Conservation (phyloP, 2,113 vertebrate species). For the Aldabrachelys gigantea region DNA sequence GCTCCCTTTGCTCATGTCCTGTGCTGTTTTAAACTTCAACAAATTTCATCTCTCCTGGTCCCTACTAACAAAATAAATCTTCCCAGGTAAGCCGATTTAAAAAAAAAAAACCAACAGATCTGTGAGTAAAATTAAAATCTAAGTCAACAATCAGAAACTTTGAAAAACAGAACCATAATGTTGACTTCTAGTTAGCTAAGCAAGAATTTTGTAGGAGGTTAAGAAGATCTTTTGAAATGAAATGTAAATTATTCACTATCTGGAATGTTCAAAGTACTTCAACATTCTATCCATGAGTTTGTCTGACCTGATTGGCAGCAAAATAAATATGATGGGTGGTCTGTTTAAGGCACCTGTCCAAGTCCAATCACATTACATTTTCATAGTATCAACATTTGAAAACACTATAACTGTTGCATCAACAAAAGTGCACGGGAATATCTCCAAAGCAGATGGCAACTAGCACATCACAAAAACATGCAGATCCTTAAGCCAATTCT, state of each 20-base stretch:
- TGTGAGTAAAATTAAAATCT: neutral
- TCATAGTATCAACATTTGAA: constrained; percentile 70
- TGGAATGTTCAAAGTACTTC: constrained; percentile 56
- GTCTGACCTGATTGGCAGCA: constrained; percentile 69
- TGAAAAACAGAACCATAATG: constrained; percentile 44
- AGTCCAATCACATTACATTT: constrained; percentile 69
- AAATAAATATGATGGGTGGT: constrained; percentile 79
- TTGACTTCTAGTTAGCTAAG: constrained; percentile 6
- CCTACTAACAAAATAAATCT: neutral
- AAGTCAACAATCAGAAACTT: neutral
- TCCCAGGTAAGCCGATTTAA: neutral
- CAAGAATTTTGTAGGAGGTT: constrained; percentile 18
- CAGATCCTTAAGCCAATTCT: constrained; percentile 53
- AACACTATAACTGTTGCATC: constrained; percentile 64
- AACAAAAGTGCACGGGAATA: constrained; percentile 67
- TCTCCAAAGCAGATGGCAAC: constrained; percentile 75
- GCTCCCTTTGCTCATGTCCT: neutral
- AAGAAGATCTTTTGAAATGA: constrained; percentile 44
- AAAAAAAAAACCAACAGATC: neutral
- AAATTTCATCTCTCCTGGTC: neutral
- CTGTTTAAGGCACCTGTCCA: constrained; percentile 73
- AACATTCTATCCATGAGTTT: constrained; percentile 44
- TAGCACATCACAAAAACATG: constrained; percentile 63
- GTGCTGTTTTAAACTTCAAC: neutral
- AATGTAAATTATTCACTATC: constrained; percentile 48